phyloP scores from a whole-genome alignment of 2,113 vertebrate genomes.

The Trogon melanurus region DNA sequence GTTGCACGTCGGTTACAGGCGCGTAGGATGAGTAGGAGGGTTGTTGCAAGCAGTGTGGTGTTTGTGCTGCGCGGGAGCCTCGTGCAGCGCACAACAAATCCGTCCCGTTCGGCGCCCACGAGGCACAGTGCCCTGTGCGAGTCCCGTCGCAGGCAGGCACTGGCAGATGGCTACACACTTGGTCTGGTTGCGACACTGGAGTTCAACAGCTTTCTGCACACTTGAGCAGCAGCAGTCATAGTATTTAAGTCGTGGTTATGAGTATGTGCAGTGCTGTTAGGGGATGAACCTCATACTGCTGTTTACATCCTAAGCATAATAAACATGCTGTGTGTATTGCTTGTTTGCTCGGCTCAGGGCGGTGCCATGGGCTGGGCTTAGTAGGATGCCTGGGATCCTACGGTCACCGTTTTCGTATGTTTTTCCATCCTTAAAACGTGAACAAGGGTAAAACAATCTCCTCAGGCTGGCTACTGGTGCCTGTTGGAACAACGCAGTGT shows the following conservation, averaged over 20 bases:
- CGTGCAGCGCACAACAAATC: neutral
- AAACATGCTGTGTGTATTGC: neutral
- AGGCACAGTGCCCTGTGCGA: neutral
- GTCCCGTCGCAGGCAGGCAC: neutral
- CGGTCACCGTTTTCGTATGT: neutral
- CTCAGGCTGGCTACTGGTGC: neutral
- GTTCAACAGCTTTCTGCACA: neutral
- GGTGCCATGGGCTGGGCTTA: neutral
- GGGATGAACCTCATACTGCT: neutral
- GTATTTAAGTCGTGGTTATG: neutral
- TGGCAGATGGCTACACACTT: neutral
- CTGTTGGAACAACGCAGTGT: neutral
- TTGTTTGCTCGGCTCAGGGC: neutral
- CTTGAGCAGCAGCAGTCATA: neutral
- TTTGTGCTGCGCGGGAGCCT: neutral
- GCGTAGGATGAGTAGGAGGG: neutral
- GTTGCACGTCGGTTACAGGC: neutral
- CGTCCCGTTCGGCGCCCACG: neutral
- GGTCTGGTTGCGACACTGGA: neutral
- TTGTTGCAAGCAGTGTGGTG: neutral
- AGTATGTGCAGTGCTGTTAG: neutral
- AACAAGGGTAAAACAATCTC: neutral
- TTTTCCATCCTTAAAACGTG: neutral
- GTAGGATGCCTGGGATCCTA: neutral
- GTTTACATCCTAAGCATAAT: neutral